Evolutionary conservation across 2,888 invertebrate species (phyloP).

Genomic region (Dichetophora obliterata): DNA sequence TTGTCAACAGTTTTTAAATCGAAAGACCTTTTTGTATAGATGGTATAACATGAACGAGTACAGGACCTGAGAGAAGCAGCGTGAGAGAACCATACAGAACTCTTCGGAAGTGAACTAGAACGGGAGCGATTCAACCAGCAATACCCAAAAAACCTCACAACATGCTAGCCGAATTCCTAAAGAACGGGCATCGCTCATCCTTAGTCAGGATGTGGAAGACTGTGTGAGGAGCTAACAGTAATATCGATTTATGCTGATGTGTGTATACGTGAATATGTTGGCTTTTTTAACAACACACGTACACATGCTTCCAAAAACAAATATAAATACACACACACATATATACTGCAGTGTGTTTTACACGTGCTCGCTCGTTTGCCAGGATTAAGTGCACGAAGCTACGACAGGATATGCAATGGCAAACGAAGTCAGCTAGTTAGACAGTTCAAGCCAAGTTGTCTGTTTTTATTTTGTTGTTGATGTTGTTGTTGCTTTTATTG

Average conservation of each 20-base stretch:
- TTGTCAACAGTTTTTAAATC: too few relatives aligned
- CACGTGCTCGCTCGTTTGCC: slow-evolving; percentile 33
- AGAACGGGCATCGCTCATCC: not conserved
- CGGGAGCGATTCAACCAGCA: not conserved
- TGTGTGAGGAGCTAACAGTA: slow-evolving; percentile 6
- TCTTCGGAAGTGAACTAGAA: not conserved
- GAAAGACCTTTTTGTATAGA: too few relatives aligned
- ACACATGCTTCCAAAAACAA: not conserved
- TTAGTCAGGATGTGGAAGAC: not conserved
- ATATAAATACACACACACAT: not conserved
- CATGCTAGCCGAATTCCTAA: not conserved
- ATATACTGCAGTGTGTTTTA: not conserved
- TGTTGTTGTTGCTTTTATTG: slow-evolving; percentile 53
- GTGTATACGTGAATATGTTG: not conserved
- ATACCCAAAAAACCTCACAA: not conserved
- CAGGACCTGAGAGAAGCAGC: too few relatives aligned
- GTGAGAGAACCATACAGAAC: not conserved
- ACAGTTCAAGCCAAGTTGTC: slow-evolving; percentile 26
- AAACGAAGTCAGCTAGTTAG: slow-evolving; percentile 12
- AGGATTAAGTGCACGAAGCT: slow-evolving; percentile 33
- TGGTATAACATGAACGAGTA: too few relatives aligned
- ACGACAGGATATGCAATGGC: slow-evolving; percentile 11
- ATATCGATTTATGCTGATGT: slow-evolving; percentile 27
- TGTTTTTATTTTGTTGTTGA: slow-evolving; percentile 49
- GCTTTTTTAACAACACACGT: not conserved